These are phyloP conservation scores for Montifringilla adamsi DNA, from an alignment of 2,113 vertebrate genomes.

Conservation along the genomic window DNA sequence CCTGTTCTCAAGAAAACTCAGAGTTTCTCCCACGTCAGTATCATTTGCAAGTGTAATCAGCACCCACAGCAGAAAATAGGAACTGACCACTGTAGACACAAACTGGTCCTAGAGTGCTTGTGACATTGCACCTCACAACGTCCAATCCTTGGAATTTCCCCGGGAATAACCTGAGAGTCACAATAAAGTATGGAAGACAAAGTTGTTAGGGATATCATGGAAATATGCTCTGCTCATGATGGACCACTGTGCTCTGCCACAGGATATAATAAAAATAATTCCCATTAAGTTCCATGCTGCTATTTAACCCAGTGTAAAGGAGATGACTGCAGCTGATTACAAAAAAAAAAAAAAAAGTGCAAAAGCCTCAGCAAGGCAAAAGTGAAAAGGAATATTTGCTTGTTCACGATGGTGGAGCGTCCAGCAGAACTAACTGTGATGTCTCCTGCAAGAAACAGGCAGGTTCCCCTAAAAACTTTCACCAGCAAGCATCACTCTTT, in stretches of 20 bases:
- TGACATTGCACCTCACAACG: background rate
- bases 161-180: background rate
- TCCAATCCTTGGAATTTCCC: background rate
- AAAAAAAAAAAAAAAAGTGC: background rate
- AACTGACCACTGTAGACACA: background rate
- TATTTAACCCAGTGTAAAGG: background rate
- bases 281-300: background rate
- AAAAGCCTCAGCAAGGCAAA: background rate
- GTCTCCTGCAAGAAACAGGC: background rate
- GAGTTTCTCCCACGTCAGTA: background rate
- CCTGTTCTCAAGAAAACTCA: background rate
- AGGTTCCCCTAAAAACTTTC: background rate
- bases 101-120: accelerated
- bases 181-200: background rate
- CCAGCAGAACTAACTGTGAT: background rate
- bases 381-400: background rate
- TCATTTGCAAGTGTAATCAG: background rate
- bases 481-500: background rate
- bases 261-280: background rate
- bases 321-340: background rate
- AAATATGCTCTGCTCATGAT: background rate
- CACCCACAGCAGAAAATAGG: background rate
- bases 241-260: background rate
- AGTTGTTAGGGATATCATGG: background rate
- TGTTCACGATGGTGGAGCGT: background rate